Percentiles rank a stretch among this genome's conserved stretches.
phyloP scores from a whole-genome alignment of 2,113 vertebrate species.

The Clarias magur region DNA sequence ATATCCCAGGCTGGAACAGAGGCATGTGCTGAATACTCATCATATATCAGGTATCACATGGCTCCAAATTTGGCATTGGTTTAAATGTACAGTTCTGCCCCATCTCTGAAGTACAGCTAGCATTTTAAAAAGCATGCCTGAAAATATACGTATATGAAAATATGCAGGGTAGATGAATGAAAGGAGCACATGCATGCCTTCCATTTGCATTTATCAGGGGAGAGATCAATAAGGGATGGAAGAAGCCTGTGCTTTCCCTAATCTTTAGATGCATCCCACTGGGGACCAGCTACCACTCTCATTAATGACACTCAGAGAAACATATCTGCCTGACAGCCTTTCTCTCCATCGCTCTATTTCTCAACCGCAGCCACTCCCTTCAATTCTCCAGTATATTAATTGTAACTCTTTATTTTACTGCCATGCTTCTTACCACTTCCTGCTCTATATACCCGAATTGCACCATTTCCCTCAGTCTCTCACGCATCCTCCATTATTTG shows the following conservation, averaged over 20 bases:
- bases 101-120: neutral
- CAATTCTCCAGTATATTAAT: neutral
- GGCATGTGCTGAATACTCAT: conserved; percentile 21
- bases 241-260: conserved; percentile 26
- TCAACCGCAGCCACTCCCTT: neutral
- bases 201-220: conserved; percentile 1
- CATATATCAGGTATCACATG: neutral
- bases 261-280: conserved; percentile 42
- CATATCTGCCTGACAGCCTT: conserved; percentile 42
- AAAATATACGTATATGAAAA: neutral
- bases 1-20: neutral
- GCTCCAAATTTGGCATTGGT: neutral
- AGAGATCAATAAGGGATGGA: conserved; percentile 35
- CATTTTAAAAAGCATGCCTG: conserved; percentile 21
- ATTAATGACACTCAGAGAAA: conserved; percentile 30
- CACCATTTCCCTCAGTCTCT: neutral
- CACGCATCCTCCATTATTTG: conserved; percentile 17
- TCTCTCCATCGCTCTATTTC: conserved; percentile 6
- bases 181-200: neutral
- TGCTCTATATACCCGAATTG: neutral
- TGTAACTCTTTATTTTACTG: neutral
- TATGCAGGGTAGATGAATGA: neutral
- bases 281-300: conserved; percentile 21
- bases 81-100: neutral
- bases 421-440: conserved; percentile 27